These are phyloP conservation scores for Anthophora plumipes DNA, from an alignment of 2,888 invertebrate species.

Conservation along the genomic window DNA sequence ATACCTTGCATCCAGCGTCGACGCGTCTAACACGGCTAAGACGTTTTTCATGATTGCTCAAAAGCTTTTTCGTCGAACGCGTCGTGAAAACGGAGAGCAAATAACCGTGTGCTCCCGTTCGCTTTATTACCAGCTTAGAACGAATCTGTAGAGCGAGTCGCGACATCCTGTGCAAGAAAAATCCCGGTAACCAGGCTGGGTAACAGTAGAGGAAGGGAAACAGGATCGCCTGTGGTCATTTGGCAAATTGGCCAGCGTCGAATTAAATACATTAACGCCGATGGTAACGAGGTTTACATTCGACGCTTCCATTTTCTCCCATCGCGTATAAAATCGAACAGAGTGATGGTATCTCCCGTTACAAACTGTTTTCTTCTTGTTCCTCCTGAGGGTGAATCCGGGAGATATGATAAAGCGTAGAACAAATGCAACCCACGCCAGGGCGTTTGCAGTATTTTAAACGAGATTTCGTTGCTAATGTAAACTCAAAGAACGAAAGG, in stretches of 20 bases:
- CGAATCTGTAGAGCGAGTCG: slow-evolving; percentile 8
- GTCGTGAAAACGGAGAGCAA: slow-evolving; percentile 52
- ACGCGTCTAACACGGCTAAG: slow-evolving; percentile 56
- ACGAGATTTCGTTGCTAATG: slow-evolving; percentile 38
- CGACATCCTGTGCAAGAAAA: slow-evolving; percentile 42
- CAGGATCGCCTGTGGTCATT: slow-evolving; percentile 49
- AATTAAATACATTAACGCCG: slow-evolving; percentile 43
- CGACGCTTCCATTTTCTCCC: slow-evolving; percentile 14
- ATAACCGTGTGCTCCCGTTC: slow-evolving; percentile 41
- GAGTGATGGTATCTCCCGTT: slow-evolving; percentile 2
- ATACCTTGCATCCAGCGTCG: slow-evolving; percentile 26
- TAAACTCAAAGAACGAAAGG: slow-evolving; percentile 27
- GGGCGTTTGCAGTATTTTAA: slow-evolving; percentile 35
- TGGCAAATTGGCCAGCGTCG: slow-evolving; percentile 57
- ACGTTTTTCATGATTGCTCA: slow-evolving; percentile 67
- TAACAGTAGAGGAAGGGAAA: not conserved
- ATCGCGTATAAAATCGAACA: slow-evolving; percentile 20
- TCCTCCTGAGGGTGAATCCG: not conserved
- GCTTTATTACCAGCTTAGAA: slow-evolving; percentile 64
- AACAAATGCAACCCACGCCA: slow-evolving; percentile 16
- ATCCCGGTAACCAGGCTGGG: not conserved
- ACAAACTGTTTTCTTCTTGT: slow-evolving; percentile 3
- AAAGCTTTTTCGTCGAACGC: slow-evolving; percentile 55
- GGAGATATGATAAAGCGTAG: too few relatives aligned
- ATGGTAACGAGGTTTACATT: slow-evolving; percentile 40